Evolutionary conservation across 1,140 invertebrate species (phyloP).

Genomic region (Drosophila kikkawai): DNA sequence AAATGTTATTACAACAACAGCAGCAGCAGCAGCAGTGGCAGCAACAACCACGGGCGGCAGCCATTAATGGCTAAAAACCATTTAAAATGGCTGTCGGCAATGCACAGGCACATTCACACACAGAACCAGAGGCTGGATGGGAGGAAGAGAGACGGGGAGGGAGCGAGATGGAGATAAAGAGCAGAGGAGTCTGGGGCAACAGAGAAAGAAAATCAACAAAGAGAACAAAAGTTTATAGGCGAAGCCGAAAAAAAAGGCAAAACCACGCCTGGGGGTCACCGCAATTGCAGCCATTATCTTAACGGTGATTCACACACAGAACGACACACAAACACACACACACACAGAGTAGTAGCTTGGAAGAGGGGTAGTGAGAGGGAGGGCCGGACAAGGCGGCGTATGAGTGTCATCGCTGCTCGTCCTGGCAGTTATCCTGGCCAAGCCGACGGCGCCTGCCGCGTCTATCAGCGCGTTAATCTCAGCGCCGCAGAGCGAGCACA

Average conservation of each 20-base stretch:
- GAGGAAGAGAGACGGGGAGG: neutral
- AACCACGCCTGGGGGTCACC: constrained; percentile 81
- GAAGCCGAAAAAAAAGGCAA: constrained; percentile 71
- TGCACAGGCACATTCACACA: constrained; percentile 46
- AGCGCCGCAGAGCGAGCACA: constrained; percentile 44
- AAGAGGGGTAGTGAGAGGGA: neutral
- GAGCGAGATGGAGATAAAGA: constrained; percentile 30
- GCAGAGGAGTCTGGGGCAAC: constrained; percentile 14
- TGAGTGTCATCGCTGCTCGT: constrained; percentile 66
- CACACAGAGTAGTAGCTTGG: neutral
- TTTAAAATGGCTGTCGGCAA: constrained; percentile 78
- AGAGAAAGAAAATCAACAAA: constrained; percentile 49
- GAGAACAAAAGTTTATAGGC: constrained; percentile 80
- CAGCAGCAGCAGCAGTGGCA: constrained; percentile 9
- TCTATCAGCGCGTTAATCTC: constrained; percentile 80
- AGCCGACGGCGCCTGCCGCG: constrained; percentile 65
- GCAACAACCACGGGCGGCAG: constrained; percentile 46
- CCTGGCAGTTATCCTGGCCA: constrained; percentile 45
- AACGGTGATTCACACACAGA: constrained; percentile 69
- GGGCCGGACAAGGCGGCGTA: constrained; percentile 62
- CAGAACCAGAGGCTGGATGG: neutral
- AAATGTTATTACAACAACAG: constrained; percentile 81
- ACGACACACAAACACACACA: constrained; percentile 15
- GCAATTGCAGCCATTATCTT: constrained; percentile 83
- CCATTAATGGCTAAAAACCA: constrained; percentile 82